Conservation (phyloP, 2,113 vertebrate genomes). For the Ivindomyrus marchei region DNA sequence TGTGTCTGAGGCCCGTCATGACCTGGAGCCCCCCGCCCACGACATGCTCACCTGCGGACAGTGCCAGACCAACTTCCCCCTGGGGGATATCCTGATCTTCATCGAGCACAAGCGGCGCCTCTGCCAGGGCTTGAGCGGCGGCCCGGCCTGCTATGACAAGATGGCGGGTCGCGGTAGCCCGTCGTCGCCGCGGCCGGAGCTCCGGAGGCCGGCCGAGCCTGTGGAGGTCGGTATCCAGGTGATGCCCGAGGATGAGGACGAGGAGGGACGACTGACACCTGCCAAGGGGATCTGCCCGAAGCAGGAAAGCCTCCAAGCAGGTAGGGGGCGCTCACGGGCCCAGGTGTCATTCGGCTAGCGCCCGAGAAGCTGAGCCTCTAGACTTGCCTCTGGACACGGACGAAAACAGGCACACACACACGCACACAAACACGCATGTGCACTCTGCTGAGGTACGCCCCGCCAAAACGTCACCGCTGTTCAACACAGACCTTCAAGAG, state of each 20-base stretch:
- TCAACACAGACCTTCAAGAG: constrained; percentile 18
- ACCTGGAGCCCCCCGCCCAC: constrained; percentile 64
- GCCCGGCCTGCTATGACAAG: constrained; percentile 76
- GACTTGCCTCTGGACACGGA: not conserved
- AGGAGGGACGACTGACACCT: constrained; percentile 79
- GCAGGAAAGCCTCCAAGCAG: constrained; percentile 83
- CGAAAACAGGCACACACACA: constrained; percentile 16
- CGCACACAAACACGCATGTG: not conserved
- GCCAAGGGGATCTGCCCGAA: constrained; percentile 98
- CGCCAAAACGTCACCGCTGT: not conserved
- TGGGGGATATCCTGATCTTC: constrained; percentile 97
- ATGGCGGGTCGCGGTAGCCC: constrained; percentile 76
- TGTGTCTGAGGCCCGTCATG: constrained; percentile 74
- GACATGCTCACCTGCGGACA: constrained; percentile 97
- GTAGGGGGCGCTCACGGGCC: constrained; percentile 47
- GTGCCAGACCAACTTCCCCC: constrained; percentile 98
- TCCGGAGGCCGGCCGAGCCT: constrained; percentile 80
- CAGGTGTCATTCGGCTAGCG: not conserved
- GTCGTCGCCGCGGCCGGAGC: constrained; percentile 70
- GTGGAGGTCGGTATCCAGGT: constrained; percentile 98
- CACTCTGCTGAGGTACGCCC: not conserved
- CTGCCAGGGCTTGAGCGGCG: constrained; percentile 69
- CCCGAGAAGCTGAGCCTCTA: not conserved
- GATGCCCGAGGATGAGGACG: constrained; percentile 73
- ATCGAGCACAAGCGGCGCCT: constrained; percentile 97